Evolutionary conservation across 2,113 vertebrate species (phyloP).

Genomic region (Loxodonta africana): DNA sequence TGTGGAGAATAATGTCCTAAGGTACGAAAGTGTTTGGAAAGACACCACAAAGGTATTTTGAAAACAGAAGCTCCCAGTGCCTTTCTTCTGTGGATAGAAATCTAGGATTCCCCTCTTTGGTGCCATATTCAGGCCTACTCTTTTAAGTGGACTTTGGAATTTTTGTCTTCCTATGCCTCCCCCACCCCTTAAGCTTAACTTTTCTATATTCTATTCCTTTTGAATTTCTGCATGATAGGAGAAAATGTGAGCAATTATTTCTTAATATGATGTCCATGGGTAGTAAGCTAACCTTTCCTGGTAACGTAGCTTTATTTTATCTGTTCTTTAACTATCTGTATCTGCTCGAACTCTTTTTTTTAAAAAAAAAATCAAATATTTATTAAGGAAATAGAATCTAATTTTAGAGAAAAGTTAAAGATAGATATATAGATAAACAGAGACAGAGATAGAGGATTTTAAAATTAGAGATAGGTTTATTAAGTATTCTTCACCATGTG

Average conservation of each 20-base stretch:
- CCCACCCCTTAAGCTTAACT: neutral
- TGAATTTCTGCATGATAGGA: neutral
- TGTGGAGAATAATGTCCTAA: neutral
- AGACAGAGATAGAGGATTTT: no score
- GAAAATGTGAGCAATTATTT: neutral
- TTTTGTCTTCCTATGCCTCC: neutral
- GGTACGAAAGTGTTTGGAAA: neutral
- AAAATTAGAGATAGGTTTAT: neutral
- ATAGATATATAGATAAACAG: neutral
- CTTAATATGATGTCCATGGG: neutral
- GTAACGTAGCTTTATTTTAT: neutral
- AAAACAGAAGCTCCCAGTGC: neutral
- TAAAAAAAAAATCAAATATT: neutral
- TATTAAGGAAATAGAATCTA: conserved; percentile 5
- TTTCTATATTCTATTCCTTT: neutral
- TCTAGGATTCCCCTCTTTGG: neutral
- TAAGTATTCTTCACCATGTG: no score
- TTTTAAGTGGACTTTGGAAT: neutral
- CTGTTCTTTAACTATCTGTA: neutral
- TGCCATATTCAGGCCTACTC: neutral
- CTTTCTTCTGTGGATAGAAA: neutral
- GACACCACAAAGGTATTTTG: neutral
- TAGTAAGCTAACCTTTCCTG: neutral
- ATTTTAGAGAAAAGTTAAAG: neutral
- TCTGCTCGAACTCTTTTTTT: no score